phyloP scores from a whole-genome alignment of 2,888 invertebrate species.

The Drosophila antonietae region DNA sequence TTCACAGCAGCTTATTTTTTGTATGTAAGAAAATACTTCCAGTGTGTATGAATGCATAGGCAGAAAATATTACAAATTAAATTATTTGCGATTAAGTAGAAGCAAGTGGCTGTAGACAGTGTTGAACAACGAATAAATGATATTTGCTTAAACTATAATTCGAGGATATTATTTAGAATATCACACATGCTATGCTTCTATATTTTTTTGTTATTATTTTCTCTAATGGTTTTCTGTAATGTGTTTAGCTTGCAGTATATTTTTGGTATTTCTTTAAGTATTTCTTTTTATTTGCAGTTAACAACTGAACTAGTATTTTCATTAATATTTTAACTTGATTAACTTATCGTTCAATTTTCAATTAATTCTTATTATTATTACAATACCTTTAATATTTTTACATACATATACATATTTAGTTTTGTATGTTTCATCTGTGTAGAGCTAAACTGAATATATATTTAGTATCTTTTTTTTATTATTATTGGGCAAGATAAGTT shows the following conservation, averaged over 20 bases:
- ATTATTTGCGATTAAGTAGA: slow-evolving; percentile 11
- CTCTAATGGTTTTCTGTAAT: slow-evolving; percentile 14
- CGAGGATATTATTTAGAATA: slow-evolving; percentile 80
- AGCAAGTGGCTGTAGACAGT: slow-evolving; percentile 56
- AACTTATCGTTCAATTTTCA: slow-evolving; percentile 7
- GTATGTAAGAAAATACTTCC: slow-evolving; percentile 56
- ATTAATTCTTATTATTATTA: slow-evolving; percentile 36
- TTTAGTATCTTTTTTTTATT: slow-evolving; percentile 10
- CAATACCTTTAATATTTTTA: slow-evolving; percentile 41
- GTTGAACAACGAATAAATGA: slow-evolving; percentile 28
- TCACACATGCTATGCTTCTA: slow-evolving; percentile 74
- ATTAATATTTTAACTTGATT: slow-evolving; percentile 57
- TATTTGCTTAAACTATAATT: slow-evolving; percentile 58
- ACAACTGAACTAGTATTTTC: slow-evolving; percentile 61
- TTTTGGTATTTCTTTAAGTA: slow-evolving; percentile 15
- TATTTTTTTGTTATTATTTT: slow-evolving; percentile 9
- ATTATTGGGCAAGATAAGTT: slow-evolving; percentile 43
- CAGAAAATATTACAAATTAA: slow-evolving; percentile 12
- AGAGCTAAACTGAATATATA: slow-evolving; percentile 56
- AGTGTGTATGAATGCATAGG: slow-evolving; percentile 18
- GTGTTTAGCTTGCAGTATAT: slow-evolving; percentile 14
- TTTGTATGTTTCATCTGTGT: slow-evolving; percentile 24
- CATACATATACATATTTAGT: slow-evolving; percentile 30
- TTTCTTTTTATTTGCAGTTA: slow-evolving; percentile 30
- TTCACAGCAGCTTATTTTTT: slow-evolving; percentile 80